Evolutionary conservation across 2,113 vertebrate genomes (phyloP).

Genomic region (Gracilinanus agilis): DNA sequence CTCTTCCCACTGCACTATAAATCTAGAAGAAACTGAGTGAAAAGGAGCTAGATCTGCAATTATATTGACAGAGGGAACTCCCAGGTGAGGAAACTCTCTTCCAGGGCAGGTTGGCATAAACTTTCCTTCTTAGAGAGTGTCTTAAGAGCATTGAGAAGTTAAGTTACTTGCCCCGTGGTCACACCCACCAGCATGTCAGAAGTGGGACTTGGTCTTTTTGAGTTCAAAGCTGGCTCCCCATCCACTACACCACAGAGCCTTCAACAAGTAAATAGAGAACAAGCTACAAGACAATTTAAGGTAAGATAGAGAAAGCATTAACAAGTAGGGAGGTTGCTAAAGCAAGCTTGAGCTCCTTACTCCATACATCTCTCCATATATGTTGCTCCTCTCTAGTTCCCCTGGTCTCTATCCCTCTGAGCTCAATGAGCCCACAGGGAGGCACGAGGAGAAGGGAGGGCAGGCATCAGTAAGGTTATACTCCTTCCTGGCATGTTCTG

Average conservation of each 20-base stretch:
- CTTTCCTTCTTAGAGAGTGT: too few species aligned
- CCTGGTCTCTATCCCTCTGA: neutral
- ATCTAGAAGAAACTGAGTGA: too few species aligned
- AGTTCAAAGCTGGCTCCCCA: neutral
- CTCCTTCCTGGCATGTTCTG: slow-evolving; percentile 61
- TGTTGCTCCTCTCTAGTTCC: neutral
- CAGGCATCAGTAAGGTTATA: neutral
- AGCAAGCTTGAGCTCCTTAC: neutral
- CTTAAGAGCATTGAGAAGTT: neutral
- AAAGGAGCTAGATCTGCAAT: too few species aligned
- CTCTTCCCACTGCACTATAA: too few species aligned
- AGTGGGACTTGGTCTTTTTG: neutral
- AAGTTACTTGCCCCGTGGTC: neutral
- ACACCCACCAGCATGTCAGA: neutral
- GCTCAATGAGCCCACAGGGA: neutral
- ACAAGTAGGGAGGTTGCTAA: neutral
- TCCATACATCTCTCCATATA: neutral
- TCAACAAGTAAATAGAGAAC: neutral
- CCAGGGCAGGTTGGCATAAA: too few species aligned
- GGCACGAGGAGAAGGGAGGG: neutral
- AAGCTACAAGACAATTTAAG: neutral
- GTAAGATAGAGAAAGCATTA: neutral
- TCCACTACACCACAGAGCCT: neutral
- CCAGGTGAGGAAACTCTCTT: too few species aligned
- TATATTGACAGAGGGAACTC: neutral